These are phyloP conservation scores for Anoura caudifer DNA, from an alignment of 2,113 vertebrate genomes.

Conservation along the genomic window DNA sequence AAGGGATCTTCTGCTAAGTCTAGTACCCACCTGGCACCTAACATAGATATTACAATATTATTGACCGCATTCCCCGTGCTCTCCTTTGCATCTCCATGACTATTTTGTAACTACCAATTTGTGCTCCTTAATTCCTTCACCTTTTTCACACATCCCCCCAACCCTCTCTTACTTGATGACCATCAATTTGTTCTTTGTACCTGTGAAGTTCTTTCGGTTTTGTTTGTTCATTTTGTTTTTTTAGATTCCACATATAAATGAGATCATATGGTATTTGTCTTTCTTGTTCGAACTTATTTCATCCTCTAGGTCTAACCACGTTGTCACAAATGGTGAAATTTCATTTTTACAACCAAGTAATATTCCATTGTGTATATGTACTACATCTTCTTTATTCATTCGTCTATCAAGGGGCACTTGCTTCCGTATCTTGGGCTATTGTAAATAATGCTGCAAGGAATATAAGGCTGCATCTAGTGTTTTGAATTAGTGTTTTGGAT, in stretches of 20 bases:
- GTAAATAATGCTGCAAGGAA: neutral
- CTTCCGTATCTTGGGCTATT: neutral
- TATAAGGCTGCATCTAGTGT: neutral
- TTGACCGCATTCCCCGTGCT: neutral
- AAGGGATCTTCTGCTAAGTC: neutral
- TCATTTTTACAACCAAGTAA: neutral
- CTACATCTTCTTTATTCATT: neutral
- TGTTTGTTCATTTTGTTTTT: neutral
- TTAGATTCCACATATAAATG: neutral
- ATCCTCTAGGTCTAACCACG: neutral
- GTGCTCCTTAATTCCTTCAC: neutral
- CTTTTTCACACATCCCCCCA: neutral
- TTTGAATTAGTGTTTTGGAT: neutral
- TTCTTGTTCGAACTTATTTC: neutral
- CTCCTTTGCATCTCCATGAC: neutral
- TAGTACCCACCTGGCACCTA: neutral
- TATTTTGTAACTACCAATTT: neutral
- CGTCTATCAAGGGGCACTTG: neutral
- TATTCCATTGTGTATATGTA: neutral
- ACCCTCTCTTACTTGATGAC: neutral
- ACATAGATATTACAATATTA: neutral
- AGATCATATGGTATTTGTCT: neutral
- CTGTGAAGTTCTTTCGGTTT: neutral
- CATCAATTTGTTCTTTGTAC: neutral
- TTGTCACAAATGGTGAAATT: neutral